Conservation (phyloP, 2,113 vertebrate genomes). For the Nibea coibor region DNA sequence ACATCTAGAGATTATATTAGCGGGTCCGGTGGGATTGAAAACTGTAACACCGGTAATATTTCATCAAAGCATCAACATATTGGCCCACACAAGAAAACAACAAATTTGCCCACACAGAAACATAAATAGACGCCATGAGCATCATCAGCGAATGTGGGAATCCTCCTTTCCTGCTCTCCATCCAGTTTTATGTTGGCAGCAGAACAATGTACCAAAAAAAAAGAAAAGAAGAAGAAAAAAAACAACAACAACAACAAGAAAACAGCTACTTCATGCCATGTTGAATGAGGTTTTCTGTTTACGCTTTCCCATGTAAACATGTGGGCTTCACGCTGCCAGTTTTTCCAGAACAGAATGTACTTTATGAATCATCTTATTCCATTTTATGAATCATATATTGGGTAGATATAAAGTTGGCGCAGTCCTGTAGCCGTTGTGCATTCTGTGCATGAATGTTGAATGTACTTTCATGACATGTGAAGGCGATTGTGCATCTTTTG, state of each 20-base stretch:
- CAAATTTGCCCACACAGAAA: constrained; percentile 67
- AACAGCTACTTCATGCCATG: constrained; percentile 29
- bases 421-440: not conserved
- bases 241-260: not conserved
- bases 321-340: constrained; percentile 13
- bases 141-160: constrained; percentile 69
- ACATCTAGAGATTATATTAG: constrained; percentile 44
- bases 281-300: constrained; percentile 49
- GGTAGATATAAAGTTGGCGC: not conserved
- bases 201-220: constrained; percentile 24
- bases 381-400: constrained; percentile 26
- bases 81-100: constrained; percentile 56
- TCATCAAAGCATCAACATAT: constrained; percentile 66
- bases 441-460: not conserved
- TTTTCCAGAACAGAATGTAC: constrained; percentile 43
- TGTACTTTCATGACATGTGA: not conserved
- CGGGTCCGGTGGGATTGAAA: constrained; percentile 33
- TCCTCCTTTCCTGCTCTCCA: constrained; percentile 56
- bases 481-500: not conserved
- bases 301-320: constrained; percentile 42
- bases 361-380: constrained; percentile 21
- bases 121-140: constrained; percentile 64
- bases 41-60: constrained; percentile 53
- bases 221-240: not conserved
- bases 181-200: constrained; percentile 57